phyloP scores from a whole-genome alignment of 35 echinoderm and acorn worm genomes.

The Heliocidaris tuberculata region DNA sequence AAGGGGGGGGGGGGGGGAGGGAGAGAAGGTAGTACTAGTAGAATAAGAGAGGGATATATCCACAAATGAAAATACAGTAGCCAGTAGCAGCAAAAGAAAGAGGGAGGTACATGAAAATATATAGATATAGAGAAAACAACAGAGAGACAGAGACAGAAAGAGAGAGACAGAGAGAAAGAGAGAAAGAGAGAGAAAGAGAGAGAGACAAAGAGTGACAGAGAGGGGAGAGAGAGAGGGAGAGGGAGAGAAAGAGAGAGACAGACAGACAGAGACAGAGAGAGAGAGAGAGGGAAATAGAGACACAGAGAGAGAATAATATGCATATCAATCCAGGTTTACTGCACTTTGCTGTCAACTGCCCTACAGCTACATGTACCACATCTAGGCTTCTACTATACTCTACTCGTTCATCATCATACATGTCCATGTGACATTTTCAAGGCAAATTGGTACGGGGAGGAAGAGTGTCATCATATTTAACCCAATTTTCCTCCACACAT shows the following conservation, averaged over 20 bases:
- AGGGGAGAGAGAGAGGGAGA: background rate
- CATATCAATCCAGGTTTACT: constrained; percentile 3
- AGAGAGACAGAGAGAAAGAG: background rate
- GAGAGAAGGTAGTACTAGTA: too few relatives aligned
- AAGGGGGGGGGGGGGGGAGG: background rate
- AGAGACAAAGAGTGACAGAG: too few relatives aligned
- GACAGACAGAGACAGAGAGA: background rate
- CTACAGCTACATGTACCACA: background rate
- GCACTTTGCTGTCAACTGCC: background rate
- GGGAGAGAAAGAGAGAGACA: background rate
- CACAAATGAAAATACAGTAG: too few relatives aligned
- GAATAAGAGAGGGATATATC: too few relatives aligned
- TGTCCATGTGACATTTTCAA: constrained; percentile 29
- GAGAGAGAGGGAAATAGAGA: background rate
- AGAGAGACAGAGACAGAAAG: too few relatives aligned
- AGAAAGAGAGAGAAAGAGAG: background rate
- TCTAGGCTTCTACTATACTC: background rate
- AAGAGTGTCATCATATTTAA: constrained; percentile 32
- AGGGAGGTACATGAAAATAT: background rate
- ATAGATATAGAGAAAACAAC: background rate
- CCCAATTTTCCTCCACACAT: constrained; percentile 28
- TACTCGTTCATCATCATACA: constrained; percentile 1
- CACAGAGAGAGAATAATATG: background rate
- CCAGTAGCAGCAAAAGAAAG: background rate
- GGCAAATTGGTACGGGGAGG: constrained; percentile 22